These are phyloP conservation scores for Calypte anna DNA, from an alignment of 2,113 vertebrate species.

Conservation along the genomic window DNA sequence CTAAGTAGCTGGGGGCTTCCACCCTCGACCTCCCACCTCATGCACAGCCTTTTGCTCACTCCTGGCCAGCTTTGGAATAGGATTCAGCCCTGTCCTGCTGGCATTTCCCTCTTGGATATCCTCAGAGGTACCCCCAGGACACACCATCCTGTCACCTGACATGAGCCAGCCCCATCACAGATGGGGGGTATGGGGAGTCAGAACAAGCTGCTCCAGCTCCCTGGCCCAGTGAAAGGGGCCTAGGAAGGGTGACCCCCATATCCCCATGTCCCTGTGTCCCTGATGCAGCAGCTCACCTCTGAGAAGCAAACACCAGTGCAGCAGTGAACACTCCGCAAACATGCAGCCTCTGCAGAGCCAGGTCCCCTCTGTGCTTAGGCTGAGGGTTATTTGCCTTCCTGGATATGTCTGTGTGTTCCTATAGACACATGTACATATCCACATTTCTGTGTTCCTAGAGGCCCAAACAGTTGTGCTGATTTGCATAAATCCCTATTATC, in stretches of 20 bases:
- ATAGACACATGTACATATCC: background rate
- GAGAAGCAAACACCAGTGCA: background rate
- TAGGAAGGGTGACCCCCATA: background rate
- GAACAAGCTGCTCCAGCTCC: background rate
- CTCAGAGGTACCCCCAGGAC: background rate
- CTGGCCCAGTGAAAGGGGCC: background rate
- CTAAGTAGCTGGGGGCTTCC: rapidly evolving
- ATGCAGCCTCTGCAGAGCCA: background rate
- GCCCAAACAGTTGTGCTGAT: background rate
- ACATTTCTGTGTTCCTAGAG: rapidly evolving
- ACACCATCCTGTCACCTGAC: rapidly evolving
- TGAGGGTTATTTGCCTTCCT: background rate
- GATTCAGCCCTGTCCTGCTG: background rate
- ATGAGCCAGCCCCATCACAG: rapidly evolving
- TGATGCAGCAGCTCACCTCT: rapidly evolving
- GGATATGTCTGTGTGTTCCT: background rate
- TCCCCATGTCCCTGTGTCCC: background rate
- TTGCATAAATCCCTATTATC: background rate
- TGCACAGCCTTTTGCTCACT: background rate
- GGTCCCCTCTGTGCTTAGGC: background rate
- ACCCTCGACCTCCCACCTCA: rapidly evolving
- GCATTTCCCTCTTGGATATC: background rate
- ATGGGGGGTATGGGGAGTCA: too few species aligned
- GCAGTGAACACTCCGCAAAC: background rate
- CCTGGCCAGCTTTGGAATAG: background rate